Evolutionary conservation across 2,888 invertebrate species (phyloP).

Genomic region (Rhopalosiphum nymphaeae): DNA sequence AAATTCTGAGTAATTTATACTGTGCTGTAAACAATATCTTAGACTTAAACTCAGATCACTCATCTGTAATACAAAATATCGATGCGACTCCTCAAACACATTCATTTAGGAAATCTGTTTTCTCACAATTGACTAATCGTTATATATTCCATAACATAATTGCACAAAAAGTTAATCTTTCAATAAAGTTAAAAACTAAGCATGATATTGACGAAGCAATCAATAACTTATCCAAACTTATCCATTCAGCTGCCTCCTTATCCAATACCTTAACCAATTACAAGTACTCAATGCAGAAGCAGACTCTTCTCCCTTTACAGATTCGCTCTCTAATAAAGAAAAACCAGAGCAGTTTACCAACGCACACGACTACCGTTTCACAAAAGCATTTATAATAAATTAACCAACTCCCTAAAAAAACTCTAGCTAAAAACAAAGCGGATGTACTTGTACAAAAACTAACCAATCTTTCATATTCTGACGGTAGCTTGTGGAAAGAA

Average conservation of each 20-base stretch:
- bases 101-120: background rate
- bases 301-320: background rate
- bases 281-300: background rate
- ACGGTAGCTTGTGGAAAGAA: no score
- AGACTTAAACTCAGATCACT: slow-evolving; percentile 11
- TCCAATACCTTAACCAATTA: background rate
- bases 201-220: background rate
- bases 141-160: no score
- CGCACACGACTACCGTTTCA: background rate
- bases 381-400: slow-evolving; percentile 8
- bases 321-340: background rate
- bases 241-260: background rate
- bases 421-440: background rate
- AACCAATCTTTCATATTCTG: no score
- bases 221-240: background rate
- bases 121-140: background rate
- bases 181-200: background rate
- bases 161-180: background rate
- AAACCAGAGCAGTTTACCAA: slow-evolving; percentile 15
- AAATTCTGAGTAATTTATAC: slow-evolving; percentile 1
- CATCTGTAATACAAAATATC: slow-evolving; percentile 1
- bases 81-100: background rate
- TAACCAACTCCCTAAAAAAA: background rate
- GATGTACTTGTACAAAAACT: no score
- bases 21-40: background rate